These are phyloP conservation scores for Agrotis segetum DNA, from an alignment of 2,888 invertebrate species.

Conservation along the genomic window DNA sequence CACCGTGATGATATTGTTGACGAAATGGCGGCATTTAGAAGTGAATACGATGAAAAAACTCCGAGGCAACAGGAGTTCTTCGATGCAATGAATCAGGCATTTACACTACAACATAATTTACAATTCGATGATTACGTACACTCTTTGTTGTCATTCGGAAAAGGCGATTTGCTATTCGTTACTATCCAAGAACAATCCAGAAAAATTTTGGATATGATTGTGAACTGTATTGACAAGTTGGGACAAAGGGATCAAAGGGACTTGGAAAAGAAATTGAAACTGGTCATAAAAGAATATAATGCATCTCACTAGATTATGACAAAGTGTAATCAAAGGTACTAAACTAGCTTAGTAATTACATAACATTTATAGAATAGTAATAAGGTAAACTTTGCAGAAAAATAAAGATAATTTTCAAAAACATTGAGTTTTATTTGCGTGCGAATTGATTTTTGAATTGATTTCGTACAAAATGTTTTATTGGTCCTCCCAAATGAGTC, in stretches of 20 bases:
- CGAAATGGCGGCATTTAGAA: slow-evolving; percentile 65
- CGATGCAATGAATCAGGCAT: slow-evolving; percentile 73
- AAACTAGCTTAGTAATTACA: no score
- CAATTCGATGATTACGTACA: slow-evolving; percentile 76
- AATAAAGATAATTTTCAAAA: not conserved
- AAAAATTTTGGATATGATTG: slow-evolving; percentile 64
- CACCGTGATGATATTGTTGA: slow-evolving; percentile 67
- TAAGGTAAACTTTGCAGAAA: no score
- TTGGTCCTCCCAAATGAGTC: no score
- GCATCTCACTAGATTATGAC: not conserved
- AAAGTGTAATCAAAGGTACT: no score
- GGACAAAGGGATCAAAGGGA: slow-evolving; percentile 54
- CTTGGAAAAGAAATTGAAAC: slow-evolving; percentile 66
- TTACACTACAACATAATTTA: slow-evolving; percentile 70
- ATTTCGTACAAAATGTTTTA: no score
- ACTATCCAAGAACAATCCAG: slow-evolving; percentile 61
- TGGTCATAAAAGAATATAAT: slow-evolving; percentile 72
- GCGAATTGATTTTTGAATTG: no score
- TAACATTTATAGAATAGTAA: no score
- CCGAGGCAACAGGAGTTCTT: slow-evolving; percentile 70
- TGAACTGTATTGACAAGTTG: slow-evolving; percentile 58
- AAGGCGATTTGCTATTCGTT: slow-evolving; percentile 44
- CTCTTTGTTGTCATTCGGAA: slow-evolving; percentile 64
- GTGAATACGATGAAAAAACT: slow-evolving; percentile 61
- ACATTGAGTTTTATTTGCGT: not conserved